These are phyloP conservation scores for Smittia sp. DNA, from an alignment of 2,888 invertebrate species.

Conservation along the genomic window DNA sequence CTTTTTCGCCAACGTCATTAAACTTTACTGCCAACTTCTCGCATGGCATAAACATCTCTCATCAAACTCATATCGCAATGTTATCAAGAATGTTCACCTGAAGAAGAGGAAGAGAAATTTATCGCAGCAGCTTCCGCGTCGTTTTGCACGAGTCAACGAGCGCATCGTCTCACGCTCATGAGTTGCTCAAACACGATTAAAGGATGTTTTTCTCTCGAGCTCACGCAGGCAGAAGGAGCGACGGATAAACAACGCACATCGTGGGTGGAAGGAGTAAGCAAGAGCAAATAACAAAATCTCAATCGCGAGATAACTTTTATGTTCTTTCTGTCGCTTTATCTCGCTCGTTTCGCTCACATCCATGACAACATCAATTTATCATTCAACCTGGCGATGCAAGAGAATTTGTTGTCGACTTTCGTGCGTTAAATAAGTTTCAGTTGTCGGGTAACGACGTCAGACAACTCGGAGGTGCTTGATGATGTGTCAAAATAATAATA, in stretches of 20 bases:
- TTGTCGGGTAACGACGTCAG: background rate
- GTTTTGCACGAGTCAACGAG: background rate
- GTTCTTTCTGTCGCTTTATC: background rate
- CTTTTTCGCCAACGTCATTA: background rate
- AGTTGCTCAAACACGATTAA: background rate
- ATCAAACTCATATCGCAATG: too few species aligned
- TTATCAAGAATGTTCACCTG: too few species aligned
- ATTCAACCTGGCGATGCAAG: slow-evolving; percentile 3
- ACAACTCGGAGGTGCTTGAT: background rate
- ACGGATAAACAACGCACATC: background rate
- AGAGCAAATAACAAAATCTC: background rate
- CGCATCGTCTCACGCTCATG: background rate
- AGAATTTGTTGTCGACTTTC: slow-evolving; percentile 3
- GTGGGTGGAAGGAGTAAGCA: background rate
- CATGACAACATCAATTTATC: slow-evolving; percentile 30
- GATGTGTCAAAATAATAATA: slow-evolving; percentile 35
- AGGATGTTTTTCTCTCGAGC: background rate
- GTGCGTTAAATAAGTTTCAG: background rate
- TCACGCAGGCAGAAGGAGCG: slow-evolving; percentile 12
- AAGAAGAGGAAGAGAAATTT: too few species aligned
- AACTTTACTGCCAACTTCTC: background rate
- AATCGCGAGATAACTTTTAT: background rate
- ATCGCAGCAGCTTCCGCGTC: too few species aligned
- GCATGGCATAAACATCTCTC: too few species aligned
- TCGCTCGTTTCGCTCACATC: background rate